phyloP scores from a whole-genome alignment of 1,140 invertebrate species.

The Calephelis nemesis region DNA sequence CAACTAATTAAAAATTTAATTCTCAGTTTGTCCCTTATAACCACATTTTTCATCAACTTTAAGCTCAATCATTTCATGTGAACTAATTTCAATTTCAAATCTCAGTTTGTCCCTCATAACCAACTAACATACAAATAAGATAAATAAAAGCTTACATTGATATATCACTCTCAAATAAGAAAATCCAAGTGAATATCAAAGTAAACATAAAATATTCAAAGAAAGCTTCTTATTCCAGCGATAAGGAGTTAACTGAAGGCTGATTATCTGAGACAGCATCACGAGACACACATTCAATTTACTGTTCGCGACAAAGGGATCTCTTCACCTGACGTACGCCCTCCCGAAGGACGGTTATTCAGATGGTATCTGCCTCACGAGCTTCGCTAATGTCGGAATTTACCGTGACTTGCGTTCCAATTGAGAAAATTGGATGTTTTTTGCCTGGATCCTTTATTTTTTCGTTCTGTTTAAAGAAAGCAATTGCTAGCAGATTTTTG shows the following conservation, averaged over 20 bases:
- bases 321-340: constrained; percentile 2
- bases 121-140: too few relatives aligned
- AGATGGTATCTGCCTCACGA: constrained; percentile 11
- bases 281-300: constrained; percentile 19
- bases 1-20: too few relatives aligned
- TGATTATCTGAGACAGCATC: constrained; percentile 15
- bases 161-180: background rate
- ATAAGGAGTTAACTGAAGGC: constrained; percentile 9
- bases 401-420: too few relatives aligned
- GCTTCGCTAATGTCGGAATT: background rate
- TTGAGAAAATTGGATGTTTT: background rate
- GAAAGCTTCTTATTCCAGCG: constrained; percentile 11
- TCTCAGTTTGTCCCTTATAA: too few relatives aligned
- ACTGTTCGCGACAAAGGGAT: constrained; percentile 11
- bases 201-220: constrained; percentile 11
- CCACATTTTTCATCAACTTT: too few relatives aligned
- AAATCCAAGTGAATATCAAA: background rate
- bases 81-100: too few relatives aligned
- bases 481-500: too few relatives aligned
- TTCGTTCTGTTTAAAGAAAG: too few relatives aligned
- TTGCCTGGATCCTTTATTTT: too few relatives aligned
- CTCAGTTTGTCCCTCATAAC: too few relatives aligned
- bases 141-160: too few relatives aligned
- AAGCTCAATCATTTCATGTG: too few relatives aligned
- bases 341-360: constrained; percentile 4